phyloP scores from a whole-genome alignment of 1,140 invertebrate species.

The Lepidurus couesii region DNA sequence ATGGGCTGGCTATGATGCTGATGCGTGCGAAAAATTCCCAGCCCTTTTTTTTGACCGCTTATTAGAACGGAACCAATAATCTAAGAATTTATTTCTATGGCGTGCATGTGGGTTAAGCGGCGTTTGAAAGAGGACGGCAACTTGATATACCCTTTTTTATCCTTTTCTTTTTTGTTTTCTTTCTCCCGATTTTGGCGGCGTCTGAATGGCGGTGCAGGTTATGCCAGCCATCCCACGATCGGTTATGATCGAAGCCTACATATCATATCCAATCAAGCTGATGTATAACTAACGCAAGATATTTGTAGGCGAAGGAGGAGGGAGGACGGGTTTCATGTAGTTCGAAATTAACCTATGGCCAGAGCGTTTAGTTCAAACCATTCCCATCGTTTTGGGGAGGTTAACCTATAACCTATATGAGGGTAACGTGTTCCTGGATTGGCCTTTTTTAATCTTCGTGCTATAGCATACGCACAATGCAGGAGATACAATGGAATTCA shows the following conservation, averaged over 20 bases:
- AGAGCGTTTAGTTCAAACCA: slow-evolving; percentile 1
- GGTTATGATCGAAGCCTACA: neutral
- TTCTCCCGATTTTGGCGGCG: neutral
- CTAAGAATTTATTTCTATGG: slow-evolving; percentile 3
- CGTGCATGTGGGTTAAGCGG: slow-evolving; percentile 16
- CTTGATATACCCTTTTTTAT: neutral
- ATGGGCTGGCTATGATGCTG: neutral
- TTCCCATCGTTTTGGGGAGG: neutral
- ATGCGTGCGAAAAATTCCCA: slow-evolving; percentile 14
- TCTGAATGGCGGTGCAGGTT: neutral
- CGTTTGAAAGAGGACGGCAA: neutral
- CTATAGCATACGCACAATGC: too few relatives aligned
- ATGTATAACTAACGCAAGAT: neutral
- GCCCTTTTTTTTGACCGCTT: neutral
- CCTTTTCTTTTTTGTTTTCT: neutral
- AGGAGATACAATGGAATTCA: too few relatives aligned
- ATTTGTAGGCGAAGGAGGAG: neutral
- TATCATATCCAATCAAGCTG: neutral
- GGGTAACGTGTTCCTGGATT: neutral
- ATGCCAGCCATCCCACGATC: neutral
- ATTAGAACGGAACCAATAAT: slow-evolving; percentile 12
- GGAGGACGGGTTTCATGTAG: neutral
- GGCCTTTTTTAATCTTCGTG: neutral
- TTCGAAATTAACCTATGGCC: slow-evolving; percentile 4
- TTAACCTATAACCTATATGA: neutral